Conservation (phyloP, 1,140 invertebrate species). For the Orchesella cincta region DNA sequence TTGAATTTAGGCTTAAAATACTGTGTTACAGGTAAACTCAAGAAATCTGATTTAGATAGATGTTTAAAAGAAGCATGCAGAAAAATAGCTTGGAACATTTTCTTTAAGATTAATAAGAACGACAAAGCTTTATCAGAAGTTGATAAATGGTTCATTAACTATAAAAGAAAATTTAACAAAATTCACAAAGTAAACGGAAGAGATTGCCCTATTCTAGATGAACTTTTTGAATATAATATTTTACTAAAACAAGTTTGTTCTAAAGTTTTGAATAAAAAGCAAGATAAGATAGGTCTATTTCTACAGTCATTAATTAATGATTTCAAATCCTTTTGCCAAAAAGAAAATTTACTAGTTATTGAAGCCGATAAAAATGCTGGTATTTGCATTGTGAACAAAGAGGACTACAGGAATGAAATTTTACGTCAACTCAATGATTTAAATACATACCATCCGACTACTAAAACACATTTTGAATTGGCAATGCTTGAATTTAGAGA, state of each 20-base stretch:
- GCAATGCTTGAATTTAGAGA: not conserved
- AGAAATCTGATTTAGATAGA: not conserved
- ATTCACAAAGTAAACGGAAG: not conserved
- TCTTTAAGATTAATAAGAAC: not conserved
- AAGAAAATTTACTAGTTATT: not conserved
- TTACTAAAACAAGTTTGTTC: not conserved
- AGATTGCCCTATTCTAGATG: not conserved
- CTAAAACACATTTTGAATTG: slow-evolving; percentile 1
- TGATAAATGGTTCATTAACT: not conserved
- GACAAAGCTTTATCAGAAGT: not conserved
- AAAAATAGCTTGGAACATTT: slow-evolving; percentile 4
- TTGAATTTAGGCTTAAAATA: slow-evolving; percentile 8
- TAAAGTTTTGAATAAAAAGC: not conserved
- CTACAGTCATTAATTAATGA: not conserved
- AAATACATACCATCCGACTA: slow-evolving; percentile 14
- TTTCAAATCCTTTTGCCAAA: not conserved
- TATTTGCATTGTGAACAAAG: slow-evolving; percentile 4
- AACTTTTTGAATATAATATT: not conserved
- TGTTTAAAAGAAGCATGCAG: not conserved
- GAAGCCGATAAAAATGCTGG: slow-evolving; percentile 27
- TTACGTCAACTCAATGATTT: not conserved
- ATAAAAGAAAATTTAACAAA: not conserved
- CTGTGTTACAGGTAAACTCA: not conserved
- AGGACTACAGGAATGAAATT: slow-evolving; percentile 5
- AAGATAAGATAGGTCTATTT: not conserved